phyloP scores from a whole-genome alignment of 2,113 vertebrate species.

The Microcebus murinus region DNA sequence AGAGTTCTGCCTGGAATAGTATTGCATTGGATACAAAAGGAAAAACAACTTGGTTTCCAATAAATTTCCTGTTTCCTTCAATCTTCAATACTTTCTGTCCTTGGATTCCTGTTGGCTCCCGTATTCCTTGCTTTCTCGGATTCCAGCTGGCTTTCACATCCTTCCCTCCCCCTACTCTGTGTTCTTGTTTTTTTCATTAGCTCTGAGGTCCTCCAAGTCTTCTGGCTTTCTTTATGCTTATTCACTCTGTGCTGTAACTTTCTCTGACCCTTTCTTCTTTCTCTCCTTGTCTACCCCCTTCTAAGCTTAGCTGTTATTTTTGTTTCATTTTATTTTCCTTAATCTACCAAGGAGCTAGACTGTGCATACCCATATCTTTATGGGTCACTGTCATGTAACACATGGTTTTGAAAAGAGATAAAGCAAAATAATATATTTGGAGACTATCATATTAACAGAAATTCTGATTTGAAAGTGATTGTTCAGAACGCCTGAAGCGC shows the following conservation, averaged over 20 bases:
- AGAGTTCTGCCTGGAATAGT: slow-evolving; percentile 67
- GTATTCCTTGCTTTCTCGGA: slow-evolving; percentile 51
- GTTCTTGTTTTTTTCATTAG: slow-evolving; percentile 74
- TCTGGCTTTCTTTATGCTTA: slow-evolving; percentile 65
- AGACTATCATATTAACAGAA: slow-evolving; percentile 18
- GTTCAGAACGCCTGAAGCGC: neutral
- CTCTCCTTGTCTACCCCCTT: neutral
- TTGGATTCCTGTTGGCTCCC: slow-evolving; percentile 72
- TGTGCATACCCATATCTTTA: neutral
- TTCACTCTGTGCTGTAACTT: slow-evolving; percentile 68
- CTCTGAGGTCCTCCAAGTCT: slow-evolving; percentile 63
- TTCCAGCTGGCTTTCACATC: slow-evolving; percentile 74
- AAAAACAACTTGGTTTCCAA: slow-evolving; percentile 80
- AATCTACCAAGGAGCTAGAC: neutral
- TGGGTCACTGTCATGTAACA: neutral
- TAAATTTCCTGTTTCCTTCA: slow-evolving; percentile 80
- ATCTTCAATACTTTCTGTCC: slow-evolving; percentile 73
- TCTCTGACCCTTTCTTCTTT: slow-evolving; percentile 60
- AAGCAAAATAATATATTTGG: neutral
- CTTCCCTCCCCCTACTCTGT: slow-evolving; percentile 30
- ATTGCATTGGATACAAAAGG: slow-evolving; percentile 71
- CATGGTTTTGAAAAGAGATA: neutral
- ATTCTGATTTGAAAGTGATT: slow-evolving; percentile 7
- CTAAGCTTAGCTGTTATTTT: slow-evolving; percentile 28
- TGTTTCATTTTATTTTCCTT: slow-evolving; percentile 28